Evolutionary conservation across 1,140 invertebrate genomes (phyloP).

Genomic region (Helicoverpa zea): DNA sequence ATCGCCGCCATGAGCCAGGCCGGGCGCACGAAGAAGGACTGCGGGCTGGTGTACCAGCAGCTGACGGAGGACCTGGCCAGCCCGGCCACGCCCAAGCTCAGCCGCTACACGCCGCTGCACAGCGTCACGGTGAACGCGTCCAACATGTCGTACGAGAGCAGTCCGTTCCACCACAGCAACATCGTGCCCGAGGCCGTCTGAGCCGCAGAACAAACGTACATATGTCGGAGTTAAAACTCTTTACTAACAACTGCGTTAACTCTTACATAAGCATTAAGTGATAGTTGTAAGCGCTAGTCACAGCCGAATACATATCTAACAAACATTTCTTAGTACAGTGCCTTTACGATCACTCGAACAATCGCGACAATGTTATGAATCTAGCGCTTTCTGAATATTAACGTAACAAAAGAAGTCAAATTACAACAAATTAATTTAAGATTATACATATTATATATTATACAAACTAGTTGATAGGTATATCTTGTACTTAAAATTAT

Average conservation of each 20-base stretch:
- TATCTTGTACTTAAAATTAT: conserved; percentile 86
- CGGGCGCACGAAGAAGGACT: conserved; percentile 84
- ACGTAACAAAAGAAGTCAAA: conserved; percentile 85
- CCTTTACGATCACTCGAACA: conserved; percentile 74
- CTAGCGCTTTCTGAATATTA: conserved; percentile 82
- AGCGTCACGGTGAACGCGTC: conserved; percentile 87
- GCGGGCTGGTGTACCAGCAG: conserved; percentile 87
- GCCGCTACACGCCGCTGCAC: conserved; percentile 85
- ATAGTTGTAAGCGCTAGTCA: conserved; percentile 84
- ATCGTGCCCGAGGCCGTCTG: conserved; percentile 89
- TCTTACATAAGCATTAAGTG: conserved; percentile 83
- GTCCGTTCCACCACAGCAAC: conserved; percentile 89
- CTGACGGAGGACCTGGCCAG: conserved; percentile 87
- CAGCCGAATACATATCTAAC: conserved; percentile 69
- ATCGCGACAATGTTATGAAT: conserved; percentile 69
- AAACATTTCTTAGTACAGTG: conserved; percentile 74
- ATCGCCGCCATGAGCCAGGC: conserved; percentile 80
- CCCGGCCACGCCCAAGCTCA: conserved; percentile 87
- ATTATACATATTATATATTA: conserved; percentile 86
- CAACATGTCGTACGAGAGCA: conserved; percentile 88
- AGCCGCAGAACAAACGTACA: conserved; percentile 67
- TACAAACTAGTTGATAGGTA: conserved; percentile 86
- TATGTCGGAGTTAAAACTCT: conserved; percentile 67
- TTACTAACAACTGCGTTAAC: conserved; percentile 82
- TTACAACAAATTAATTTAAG: conserved; percentile 86